Percentiles rank a stretch among this genome's conserved stretches.
phyloP scores from a whole-genome alignment of 2,888 invertebrate species.

The Pyrochroa serraticornis region DNA sequence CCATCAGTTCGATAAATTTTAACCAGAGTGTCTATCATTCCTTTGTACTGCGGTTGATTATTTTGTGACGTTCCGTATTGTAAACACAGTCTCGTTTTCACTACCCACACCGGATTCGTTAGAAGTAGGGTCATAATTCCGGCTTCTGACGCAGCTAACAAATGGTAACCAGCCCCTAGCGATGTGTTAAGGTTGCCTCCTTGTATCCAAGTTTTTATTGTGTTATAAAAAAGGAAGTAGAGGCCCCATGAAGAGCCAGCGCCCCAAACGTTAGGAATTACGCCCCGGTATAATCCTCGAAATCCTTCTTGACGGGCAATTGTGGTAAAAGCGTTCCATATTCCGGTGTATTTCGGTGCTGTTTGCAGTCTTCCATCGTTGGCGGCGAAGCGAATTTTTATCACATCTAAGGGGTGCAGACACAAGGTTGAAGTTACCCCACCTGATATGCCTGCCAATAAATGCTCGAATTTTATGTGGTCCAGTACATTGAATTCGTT shows the following conservation, averaged over 20 bases:
- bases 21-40: slow-evolving; percentile 87
- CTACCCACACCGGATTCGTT: slow-evolving; percentile 99
- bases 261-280: slow-evolving; percentile 96
- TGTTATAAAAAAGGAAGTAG: slow-evolving; percentile 96
- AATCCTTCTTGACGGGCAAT: slow-evolving; percentile 88
- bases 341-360: slow-evolving; percentile 86
- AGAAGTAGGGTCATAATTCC: slow-evolving; percentile 86
- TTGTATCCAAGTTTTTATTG: slow-evolving; percentile 89
- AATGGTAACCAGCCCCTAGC: slow-evolving; percentile 82
- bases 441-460: slow-evolving; percentile 94
- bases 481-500: slow-evolving; percentile 51
- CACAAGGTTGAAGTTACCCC: slow-evolving; percentile 93
- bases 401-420: slow-evolving; percentile 94
- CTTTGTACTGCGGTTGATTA: slow-evolving; percentile 73
- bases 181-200: slow-evolving; percentile 80
- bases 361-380: slow-evolving; percentile 83
- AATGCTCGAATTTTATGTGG: slow-evolving; percentile 88
- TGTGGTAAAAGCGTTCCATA: slow-evolving; percentile 78
- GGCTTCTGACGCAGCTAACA: slow-evolving; percentile 89
- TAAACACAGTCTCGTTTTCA: slow-evolving; percentile 95
- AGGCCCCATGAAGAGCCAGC: slow-evolving; percentile 98
- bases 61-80: slow-evolving; percentile 76
- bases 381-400: slow-evolving; percentile 98
- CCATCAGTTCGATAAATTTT: slow-evolving; percentile 93
- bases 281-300: slow-evolving; percentile 91